phyloP scores from a whole-genome alignment of 2,888 invertebrate genomes.

The Netelia fuscicornis region DNA sequence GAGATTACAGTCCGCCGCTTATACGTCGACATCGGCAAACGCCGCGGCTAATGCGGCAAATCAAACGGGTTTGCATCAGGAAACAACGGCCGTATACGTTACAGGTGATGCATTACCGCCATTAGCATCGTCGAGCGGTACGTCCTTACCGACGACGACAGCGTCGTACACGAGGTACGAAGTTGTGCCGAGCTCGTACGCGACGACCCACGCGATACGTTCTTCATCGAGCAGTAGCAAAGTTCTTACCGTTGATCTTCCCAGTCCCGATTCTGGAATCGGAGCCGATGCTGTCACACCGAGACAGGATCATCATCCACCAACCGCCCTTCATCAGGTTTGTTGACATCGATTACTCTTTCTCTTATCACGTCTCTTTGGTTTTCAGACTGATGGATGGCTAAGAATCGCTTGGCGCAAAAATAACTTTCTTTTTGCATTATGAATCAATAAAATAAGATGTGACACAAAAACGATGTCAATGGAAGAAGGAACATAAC shows the following conservation, averaged over 20 bases:
- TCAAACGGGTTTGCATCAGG: constrained; percentile 80
- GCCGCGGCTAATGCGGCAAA: constrained; percentile 76
- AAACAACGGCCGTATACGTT: constrained; percentile 87
- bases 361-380: constrained; percentile 72
- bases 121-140: constrained; percentile 87
- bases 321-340: constrained; percentile 96
- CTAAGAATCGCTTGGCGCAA: no score
- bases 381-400: background rate
- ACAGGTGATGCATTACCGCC: constrained; percentile 84
- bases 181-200: constrained; percentile 83
- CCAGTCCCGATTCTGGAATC: constrained; percentile 98
- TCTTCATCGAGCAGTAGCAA: constrained; percentile 83
- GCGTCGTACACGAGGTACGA: constrained; percentile 84
- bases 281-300: constrained; percentile 97
- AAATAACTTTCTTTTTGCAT: no score
- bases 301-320: constrained; percentile 85
- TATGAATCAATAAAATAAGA: no score
- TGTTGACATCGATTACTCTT: background rate
- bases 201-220: constrained; percentile 83
- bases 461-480: no score
- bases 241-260: constrained; percentile 96
- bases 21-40: constrained; percentile 80
- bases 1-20: constrained; percentile 80
- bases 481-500: no score
- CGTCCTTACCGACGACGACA: constrained; percentile 86